Evolutionary conservation across 1,140 invertebrate genomes (phyloP), one percentile per base, ranked within the genome.

Genomic region (Zaprionus camerounensis): DNA sequence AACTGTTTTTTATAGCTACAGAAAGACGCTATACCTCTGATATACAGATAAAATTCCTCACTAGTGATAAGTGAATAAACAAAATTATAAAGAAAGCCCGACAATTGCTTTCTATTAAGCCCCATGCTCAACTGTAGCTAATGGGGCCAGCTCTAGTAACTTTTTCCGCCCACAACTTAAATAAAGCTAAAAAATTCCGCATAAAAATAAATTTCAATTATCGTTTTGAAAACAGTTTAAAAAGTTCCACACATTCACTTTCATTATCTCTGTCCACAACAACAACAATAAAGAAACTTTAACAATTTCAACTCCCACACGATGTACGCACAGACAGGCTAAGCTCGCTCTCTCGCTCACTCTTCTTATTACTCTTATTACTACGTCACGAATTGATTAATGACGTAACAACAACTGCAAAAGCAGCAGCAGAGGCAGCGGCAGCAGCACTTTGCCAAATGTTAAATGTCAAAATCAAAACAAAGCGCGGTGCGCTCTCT

Each of bases 191-290:
- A 51, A 53, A 31, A 53, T 41, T 11, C 1, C 15, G 20, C 56
- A 49, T 36, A 17, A 66, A 73, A 56, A 38, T 24, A 57, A 36
- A 68, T 61, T 61, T 46, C 57, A 61, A 68, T 56, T 57, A 66
- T 36, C 56, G 61, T 59, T 64, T 34, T 20, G 31, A 53, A 62
- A 71, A 62, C 49, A n/a, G 34, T 38, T 59, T 65, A 12, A 65
- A 57, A 64, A 75, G 58, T 22, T 49, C 38, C 13, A 26, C 53
- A 11, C 53, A 66, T 76, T 76, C 68, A 65, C 41, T 71, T 76
- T 71, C 68, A 71, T 76, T 71, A 64, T 68, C 55, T 53, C 55
- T 53, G 4, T 5, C 17, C 34, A 31, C 46, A 51, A 17, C 41
- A 46, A 51, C 31, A 34, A 34, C 9, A 11, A 28, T 7, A 7